Evolutionary conservation across 35 echinoderm and acorn worm species (phyloP), one percentile per base, ranked within the genome.

Genomic region (Patiria miniata): DNA sequence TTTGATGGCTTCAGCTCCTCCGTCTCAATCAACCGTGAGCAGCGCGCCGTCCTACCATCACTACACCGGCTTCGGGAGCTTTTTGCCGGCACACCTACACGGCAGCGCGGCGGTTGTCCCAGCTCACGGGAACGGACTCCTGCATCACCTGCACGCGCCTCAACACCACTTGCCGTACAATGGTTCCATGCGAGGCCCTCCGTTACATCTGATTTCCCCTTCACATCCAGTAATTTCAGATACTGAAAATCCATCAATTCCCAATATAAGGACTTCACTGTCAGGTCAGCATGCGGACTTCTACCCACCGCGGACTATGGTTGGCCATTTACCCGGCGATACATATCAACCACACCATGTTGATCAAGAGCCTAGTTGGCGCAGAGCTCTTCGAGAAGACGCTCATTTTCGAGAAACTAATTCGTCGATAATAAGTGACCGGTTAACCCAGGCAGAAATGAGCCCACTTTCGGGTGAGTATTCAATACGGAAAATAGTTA

Each of bases 71-170:
- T 60, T 84, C 34, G 82, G 82, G 6, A 84, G 82, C 51, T 84
- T 84, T 23, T 37, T 84, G 18, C 82, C 82, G 36, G 52, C 53
- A 36, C 82, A 53, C 32, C 57, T 38, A 59, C 82, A 84, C 34
- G 40, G 51, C 14, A 53, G 40, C 40, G 80, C 80, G 15, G 53
- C 82, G 14, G 52, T 84, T 33, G 29, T 84, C 32, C 82, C 53
- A 39, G 65, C 65, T 73, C 65, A 73, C 65, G 34, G 65, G 26
- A 84, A 84, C 57, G 82, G 82, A 61, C 82, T 84, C 36, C 36
- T 84, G 19, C 82, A 84, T 37, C 82, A 84, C n/a, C 82, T 38
- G 7, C 82, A 61, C 32, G 53, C 30, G 39, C 38, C 82, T 59
- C 82, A 60, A 60, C 57, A 58, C 51, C 82, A 34, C 54, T 84